Percentiles rank a stretch among this genome's conserved stretches.
Evolutionary conservation across 1,140 invertebrate species (phyloP).

Genomic region (Listronotus bonariensis): DNA sequence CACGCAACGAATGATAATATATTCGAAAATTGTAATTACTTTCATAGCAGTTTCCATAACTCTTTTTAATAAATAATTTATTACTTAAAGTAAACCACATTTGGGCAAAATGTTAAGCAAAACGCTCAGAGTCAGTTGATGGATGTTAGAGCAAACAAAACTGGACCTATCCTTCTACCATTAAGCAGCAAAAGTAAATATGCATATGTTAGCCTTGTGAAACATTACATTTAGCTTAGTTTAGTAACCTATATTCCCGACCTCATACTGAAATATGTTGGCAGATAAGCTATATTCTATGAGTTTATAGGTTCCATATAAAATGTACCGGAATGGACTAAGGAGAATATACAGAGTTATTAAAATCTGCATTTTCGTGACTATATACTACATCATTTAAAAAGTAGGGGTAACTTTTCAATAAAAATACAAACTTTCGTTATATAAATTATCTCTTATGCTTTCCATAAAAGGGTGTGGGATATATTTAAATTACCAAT

Average conservation of each 20-base stretch:
- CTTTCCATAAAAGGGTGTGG: too few relatives aligned
- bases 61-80: too few relatives aligned
- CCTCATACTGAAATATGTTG: slow-evolving; percentile 28
- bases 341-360: not conserved
- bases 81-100: slow-evolving; percentile 4
- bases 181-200: slow-evolving; percentile 32
- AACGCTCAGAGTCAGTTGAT: slow-evolving; percentile 11
- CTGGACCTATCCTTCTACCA: slow-evolving; percentile 25
- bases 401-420: too few relatives aligned
- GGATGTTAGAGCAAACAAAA: slow-evolving; percentile 26
- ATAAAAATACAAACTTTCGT: too few relatives aligned
- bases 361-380: too few relatives aligned
- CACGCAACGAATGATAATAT: too few relatives aligned
- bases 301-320: slow-evolving; percentile 25
- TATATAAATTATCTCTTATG: too few relatives aligned
- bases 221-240: slow-evolving; percentile 30
- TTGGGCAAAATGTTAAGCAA: not conserved
- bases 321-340: slow-evolving; percentile 17
- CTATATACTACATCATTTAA: too few relatives aligned
- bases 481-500: too few relatives aligned
- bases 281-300: slow-evolving; percentile 31
- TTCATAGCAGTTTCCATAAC: too few relatives aligned
- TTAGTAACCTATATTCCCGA: slow-evolving; percentile 31
- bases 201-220: slow-evolving; percentile 23
- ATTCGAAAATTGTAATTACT: too few relatives aligned